These are phyloP conservation scores for Lasioglossum albipes DNA, from an alignment of 1,140 invertebrate genomes.

Conservation along the genomic window DNA sequence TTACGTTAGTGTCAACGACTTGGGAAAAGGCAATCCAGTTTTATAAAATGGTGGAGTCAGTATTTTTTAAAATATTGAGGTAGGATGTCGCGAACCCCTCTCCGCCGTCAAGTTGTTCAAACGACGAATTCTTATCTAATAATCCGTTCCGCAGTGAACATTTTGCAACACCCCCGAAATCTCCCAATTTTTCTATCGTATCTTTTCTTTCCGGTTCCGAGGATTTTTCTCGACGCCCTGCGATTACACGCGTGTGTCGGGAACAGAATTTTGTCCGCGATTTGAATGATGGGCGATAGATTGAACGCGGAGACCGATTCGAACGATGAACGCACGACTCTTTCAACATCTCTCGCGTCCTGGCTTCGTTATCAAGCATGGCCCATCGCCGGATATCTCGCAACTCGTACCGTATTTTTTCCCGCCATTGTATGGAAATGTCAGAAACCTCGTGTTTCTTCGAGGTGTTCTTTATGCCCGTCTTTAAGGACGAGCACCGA, in stretches of 20 bases:
- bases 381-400: conserved; percentile 72
- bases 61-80: no score
- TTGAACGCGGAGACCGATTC: conserved; percentile 25
- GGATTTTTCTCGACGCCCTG: no score
- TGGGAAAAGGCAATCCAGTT: no score
- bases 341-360: conserved; percentile 60
- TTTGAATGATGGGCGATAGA: conserved; percentile 7
- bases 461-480: conserved; percentile 25
- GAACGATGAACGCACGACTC: conserved; percentile 45
- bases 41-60: no score
- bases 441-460: conserved; percentile 53
- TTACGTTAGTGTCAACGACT: no score
- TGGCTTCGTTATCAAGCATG: conserved; percentile 64
- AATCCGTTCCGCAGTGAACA: no score
- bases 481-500: conserved; percentile 18
- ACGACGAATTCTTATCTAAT: no score
- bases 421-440: conserved; percentile 75
- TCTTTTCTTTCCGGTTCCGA: no score
- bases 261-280: background rate
- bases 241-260: background rate
- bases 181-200: no score
- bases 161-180: no score
- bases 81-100: no score
- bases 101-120: no score
- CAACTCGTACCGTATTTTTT: conserved; percentile 66